These are phyloP conservation scores for Adelphocoris suturalis DNA, from an alignment of 2,888 invertebrate genomes.

Conservation along the genomic window DNA sequence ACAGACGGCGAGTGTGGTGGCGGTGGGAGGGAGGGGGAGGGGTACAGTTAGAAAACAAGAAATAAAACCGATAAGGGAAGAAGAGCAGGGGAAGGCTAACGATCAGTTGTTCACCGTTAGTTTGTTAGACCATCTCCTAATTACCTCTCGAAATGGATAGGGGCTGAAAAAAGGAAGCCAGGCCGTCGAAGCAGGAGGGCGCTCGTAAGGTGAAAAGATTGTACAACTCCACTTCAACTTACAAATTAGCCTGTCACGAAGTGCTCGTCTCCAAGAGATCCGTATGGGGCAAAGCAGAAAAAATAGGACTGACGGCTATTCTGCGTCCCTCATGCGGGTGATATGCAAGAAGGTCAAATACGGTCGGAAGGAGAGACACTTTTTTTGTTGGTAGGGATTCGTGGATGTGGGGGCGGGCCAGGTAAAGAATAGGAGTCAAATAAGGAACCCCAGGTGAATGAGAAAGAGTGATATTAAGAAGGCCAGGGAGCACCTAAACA, in stretches of 20 bases:
- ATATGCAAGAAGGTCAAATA: conserved; percentile 18
- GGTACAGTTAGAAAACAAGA: conserved; percentile 61
- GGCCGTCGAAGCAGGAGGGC: conserved; percentile 37
- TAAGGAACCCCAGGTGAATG: conserved; percentile 32
- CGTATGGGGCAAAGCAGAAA: not conserved
- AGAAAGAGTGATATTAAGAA: conserved; percentile 51
- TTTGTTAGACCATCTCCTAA: conserved; percentile 60
- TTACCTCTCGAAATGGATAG: conserved; percentile 56
- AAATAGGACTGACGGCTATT: conserved; percentile 19
- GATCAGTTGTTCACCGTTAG: conserved; percentile 64
- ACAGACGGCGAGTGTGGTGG: not conserved
- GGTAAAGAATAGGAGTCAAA: conserved; percentile 51
- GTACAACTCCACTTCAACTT: conserved; percentile 58
- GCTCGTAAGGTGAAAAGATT: conserved; percentile 41
- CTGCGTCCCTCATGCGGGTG: conserved; percentile 28
- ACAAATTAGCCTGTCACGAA: conserved; percentile 44
- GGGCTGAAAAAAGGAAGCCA: conserved; percentile 34
- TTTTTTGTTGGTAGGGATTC: not conserved
- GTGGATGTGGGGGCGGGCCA: conserved; percentile 13
- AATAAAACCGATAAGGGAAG: conserved; percentile 51
- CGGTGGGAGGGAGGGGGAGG: not conserved
- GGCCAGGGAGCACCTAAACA: conserved; percentile 24
- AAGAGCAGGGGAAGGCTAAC: conserved; percentile 47
- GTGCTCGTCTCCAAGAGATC: conserved; percentile 23
- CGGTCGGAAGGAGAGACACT: conserved; percentile 21